These are phyloP conservation scores for Oreochromis aureus DNA, from an alignment of 2,113 vertebrate genomes.

Conservation along the genomic window DNA sequence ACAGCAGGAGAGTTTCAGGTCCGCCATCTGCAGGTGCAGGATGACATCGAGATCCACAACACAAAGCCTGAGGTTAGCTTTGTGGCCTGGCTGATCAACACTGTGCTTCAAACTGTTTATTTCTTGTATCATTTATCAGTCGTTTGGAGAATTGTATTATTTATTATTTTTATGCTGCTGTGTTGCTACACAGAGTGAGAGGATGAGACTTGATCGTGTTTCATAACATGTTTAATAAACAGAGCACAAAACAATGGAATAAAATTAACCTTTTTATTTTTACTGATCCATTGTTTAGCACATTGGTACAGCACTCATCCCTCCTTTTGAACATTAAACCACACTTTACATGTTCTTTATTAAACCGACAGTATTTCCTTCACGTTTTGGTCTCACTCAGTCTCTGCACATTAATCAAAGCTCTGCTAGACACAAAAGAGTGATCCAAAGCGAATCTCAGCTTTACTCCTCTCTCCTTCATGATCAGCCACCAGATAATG, in stretches of 20 bases:
- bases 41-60: fast-evolving
- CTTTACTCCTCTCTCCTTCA: fast-evolving
- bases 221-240: background rate
- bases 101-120: background rate
- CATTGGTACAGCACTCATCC: background rate
- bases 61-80: background rate
- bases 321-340: background rate
- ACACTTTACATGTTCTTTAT: fast-evolving
- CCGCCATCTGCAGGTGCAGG: fast-evolving
- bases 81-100: background rate
- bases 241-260: background rate
- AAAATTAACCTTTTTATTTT: fast-evolving
- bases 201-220: background rate
- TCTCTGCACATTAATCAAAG: background rate
- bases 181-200: background rate
- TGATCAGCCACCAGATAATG: background rate
- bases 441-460: background rate
- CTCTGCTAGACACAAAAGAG: fast-evolving
- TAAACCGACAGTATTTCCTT: background rate
- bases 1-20: background rate
- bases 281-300: fast-evolving
- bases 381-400: background rate
- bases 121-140: background rate
- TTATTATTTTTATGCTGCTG: background rate
- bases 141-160: background rate